These are phyloP conservation scores for Frankliniella intonsa DNA, from an alignment of 2,888 invertebrate species.

Conservation along the genomic window DNA sequence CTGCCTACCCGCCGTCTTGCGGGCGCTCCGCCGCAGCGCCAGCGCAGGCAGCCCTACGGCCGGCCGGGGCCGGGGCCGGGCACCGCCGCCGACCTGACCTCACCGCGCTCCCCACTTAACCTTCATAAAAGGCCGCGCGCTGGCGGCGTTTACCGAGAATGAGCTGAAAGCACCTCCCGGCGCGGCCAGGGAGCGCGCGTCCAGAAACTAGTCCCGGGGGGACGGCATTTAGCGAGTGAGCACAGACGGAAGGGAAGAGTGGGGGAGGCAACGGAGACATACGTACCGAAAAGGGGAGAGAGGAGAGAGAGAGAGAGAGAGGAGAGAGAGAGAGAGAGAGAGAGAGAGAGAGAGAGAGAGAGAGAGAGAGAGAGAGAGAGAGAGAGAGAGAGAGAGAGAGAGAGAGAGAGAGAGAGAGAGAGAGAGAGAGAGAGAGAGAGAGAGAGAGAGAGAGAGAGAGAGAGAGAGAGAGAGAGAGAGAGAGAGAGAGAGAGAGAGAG, in stretches of 20 bases:
- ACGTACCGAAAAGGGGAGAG: too few species aligned
- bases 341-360: not conserved
- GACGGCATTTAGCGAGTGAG: too few species aligned
- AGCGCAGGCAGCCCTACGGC: not conserved
- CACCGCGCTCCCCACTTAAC: not conserved
- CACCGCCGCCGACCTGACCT: not conserved
- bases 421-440: constrained; percentile 27
- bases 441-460: constrained; percentile 26
- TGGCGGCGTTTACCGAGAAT: too few species aligned
- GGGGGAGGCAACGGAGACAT: too few species aligned
- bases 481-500: too few species aligned
- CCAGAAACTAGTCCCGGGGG: constrained; percentile 2
- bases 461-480: constrained; percentile 6
- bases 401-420: constrained; percentile 18
- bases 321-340: constrained; percentile 30
- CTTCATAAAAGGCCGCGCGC: too few species aligned
- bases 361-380: constrained; percentile 27
- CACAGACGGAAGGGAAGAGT: too few species aligned
- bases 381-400: constrained; percentile 25
- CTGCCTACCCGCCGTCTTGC: not conserved
- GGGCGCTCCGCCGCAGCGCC: constrained; percentile 3
- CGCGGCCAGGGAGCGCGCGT: constrained; percentile 15
- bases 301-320: not conserved
- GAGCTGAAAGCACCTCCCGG: not conserved
- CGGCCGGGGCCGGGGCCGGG: not conserved